Evolutionary conservation across 2,888 invertebrate species (phyloP).

Genomic region (Meandrusa payeni): DNA sequence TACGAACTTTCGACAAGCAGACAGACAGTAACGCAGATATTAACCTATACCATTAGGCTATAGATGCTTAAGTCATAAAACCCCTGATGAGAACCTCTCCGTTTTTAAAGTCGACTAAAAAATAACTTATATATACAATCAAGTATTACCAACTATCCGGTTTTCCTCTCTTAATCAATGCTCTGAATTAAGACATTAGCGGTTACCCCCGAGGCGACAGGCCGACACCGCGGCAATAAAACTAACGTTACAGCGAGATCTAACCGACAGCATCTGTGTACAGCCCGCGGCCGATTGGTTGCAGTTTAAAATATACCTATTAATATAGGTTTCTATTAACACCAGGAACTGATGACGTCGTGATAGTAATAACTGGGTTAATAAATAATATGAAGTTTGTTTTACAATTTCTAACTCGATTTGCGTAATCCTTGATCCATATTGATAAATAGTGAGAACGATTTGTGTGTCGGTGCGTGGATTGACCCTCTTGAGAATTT

Average conservation of each 20-base stretch:
- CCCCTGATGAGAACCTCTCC: too few species aligned
- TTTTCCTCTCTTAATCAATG: constrained; percentile 11
- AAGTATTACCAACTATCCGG: too few species aligned
- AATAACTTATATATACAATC: too few species aligned
- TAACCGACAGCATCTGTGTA: constrained; percentile 18
- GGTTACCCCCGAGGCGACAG: constrained; percentile 3
- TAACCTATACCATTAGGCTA: too few species aligned
- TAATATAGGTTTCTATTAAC: constrained; percentile 21
- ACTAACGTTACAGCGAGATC: constrained; percentile 14
- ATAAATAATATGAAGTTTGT: too few species aligned
- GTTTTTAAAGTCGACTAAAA: too few species aligned
- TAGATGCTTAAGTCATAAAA: too few species aligned
- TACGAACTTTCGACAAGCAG: too few species aligned
- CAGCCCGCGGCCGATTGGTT: constrained; percentile 11
- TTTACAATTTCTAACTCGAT: not conserved
- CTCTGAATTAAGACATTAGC: constrained; percentile 17
- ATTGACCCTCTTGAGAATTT: too few species aligned
- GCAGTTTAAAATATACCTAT: constrained; percentile 17
- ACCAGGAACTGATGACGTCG: constrained; percentile 11
- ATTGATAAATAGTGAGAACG: too few species aligned
- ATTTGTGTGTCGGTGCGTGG: too few species aligned
- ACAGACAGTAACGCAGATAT: too few species aligned
- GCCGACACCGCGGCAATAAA: constrained; percentile 7
- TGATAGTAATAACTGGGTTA: constrained; percentile 11
- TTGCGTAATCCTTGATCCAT: not conserved